phyloP scores from a whole-genome alignment of 2,797 vertebrate species.

The Sardinella longiceps region DNA sequence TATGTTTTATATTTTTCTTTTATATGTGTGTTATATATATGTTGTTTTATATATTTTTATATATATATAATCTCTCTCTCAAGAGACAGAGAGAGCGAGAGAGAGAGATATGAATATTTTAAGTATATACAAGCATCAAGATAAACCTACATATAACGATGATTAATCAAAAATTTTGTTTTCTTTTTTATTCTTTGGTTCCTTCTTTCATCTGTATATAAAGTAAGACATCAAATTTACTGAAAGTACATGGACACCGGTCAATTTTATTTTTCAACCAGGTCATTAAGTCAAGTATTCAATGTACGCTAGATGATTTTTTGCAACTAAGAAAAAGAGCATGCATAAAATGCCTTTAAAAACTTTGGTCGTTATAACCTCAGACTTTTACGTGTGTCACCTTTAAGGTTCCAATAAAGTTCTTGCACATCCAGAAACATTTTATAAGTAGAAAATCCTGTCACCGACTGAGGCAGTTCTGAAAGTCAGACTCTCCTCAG shows the following conservation, averaged over 20 bases:
- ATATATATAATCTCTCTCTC: too few relatives aligned
- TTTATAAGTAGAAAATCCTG: neutral
- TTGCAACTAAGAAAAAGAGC: neutral
- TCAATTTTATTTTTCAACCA: neutral
- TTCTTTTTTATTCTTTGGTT: neutral
- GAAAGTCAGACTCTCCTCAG: neutral
- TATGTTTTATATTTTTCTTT: too few relatives aligned
- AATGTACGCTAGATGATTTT: neutral
- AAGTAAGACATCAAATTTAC: neutral
- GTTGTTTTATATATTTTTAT: too few relatives aligned
- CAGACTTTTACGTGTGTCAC: neutral
- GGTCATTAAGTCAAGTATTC: neutral
- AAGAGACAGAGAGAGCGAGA: too few relatives aligned
- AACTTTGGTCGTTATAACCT: neutral
- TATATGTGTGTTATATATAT: too few relatives aligned
- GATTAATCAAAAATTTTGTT: neutral
- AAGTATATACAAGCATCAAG: neutral
- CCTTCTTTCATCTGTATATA: neutral
- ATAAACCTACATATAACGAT: neutral
- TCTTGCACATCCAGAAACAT: neutral
- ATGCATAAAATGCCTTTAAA: neutral
- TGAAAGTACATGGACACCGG: neutral
- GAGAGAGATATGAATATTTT: too few relatives aligned
- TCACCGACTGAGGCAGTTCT: constrained; percentile 10
- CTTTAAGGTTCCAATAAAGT: constrained; percentile 5